These are phyloP conservation scores for Callimorpha dominula DNA, from an alignment of 2,888 invertebrate genomes.

Conservation along the genomic window DNA sequence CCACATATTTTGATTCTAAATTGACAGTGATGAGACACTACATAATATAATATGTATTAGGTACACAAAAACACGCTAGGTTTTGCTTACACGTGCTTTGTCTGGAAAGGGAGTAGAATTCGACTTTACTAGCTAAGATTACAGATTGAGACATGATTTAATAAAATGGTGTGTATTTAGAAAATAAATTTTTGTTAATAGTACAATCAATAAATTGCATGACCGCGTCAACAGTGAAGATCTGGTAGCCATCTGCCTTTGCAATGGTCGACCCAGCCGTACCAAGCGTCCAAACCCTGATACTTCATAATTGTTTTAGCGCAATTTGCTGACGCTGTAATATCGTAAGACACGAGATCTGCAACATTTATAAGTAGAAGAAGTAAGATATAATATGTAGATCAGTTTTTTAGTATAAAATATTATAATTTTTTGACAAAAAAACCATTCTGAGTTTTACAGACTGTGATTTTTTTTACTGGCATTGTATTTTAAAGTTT, in stretches of 20 bases:
- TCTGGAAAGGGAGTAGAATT: neutral
- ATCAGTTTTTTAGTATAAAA: neutral
- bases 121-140: neutral
- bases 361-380: conserved; percentile 28
- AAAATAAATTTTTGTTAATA: neutral
- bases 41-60: neutral
- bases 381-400: neutral
- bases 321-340: conserved; percentile 66
- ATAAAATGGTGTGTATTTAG: neutral
- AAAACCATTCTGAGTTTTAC: neutral
- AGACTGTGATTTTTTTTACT: no score
- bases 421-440: neutral
- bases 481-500: no score
- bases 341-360: conserved; percentile 71
- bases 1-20: neutral
- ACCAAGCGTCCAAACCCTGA: conserved; percentile 75
- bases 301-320: conserved; percentile 66
- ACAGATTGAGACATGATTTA: neutral
- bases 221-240: conserved; percentile 28
- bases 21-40: neutral
- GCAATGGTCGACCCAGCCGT: conserved; percentile 70
- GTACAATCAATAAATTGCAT: neutral
- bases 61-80: neutral
- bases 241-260: conserved; percentile 33
- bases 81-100: neutral